Evolutionary conservation across 2,113 vertebrate species (phyloP), one percentile per base, ranked within the genome.

Genomic region (Dasypus novemcinctus): DNA sequence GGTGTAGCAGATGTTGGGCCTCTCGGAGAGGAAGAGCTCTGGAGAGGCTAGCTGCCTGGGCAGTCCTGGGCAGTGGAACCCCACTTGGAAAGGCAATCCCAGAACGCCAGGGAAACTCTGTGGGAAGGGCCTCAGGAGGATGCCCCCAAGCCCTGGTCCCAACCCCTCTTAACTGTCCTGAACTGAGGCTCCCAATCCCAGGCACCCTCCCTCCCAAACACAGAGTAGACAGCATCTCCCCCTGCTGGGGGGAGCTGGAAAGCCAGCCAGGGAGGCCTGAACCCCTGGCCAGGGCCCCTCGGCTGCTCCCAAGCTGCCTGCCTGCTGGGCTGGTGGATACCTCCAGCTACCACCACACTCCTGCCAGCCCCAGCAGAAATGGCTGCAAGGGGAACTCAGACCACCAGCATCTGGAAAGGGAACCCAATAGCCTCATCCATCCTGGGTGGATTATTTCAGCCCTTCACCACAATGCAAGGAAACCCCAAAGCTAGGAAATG

Each of bases 201-300:
- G 31, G 61, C n/a, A 78, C 75, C 88, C 85, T 85, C 84, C 61
- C 85, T 86, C 84, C 68, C 66, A 63, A 61, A 87, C 52, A 33
- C 5, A 21, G 2, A 63, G 59, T 69, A 96, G 91, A 89, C 93
- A 88, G 93, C 69, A 89, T 93, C 96, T 96, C 96, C 97, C 96
- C 94, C 95, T 97, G 36, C 97, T 95, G 96, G 95, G 95, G 78
- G 88, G 49, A 96, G 59, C 20, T 69, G 93, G 94, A 94, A 97
- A 94, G 78, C 87, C 80, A 87, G 63, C 57, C 63, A 86, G 82
- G 64, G 9, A 1, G 2, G 74, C 49, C 33, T 15, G 33, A 86
- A n/a, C 61, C 59, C 29, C 57, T 10, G n/a, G 36, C 72, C 25
- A 0, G 14, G 61, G 27, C 52, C 31, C 61, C 7, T 31, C 23